Conservation (phyloP, 2,113 vertebrate genomes). For the Abramis brama region DNA sequence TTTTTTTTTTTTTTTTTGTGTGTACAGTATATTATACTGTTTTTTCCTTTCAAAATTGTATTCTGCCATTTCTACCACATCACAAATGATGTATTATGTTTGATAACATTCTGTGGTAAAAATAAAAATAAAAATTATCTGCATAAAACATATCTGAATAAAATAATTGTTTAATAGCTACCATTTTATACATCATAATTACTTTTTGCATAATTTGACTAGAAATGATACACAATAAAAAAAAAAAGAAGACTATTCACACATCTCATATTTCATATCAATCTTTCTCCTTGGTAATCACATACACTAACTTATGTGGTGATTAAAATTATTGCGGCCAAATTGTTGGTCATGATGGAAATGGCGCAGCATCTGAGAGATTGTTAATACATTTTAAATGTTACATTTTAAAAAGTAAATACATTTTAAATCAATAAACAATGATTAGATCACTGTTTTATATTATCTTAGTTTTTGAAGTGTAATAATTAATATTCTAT, state of each 20-base stretch:
- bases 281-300: not conserved
- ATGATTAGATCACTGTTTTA: not conserved
- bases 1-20: too few relatives aligned
- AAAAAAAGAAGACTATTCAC: not conserved
- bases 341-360: not conserved
- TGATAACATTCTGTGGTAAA: too few relatives aligned
- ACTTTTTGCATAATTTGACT: not conserved
- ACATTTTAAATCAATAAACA: too few relatives aligned
- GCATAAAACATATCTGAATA: too few relatives aligned
- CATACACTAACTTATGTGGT: not conserved
- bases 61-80: too few relatives aligned
- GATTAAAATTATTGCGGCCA: not conserved
- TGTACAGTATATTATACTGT: too few relatives aligned
- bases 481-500: not conserved
- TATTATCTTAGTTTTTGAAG: not conserved
- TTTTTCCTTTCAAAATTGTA: too few relatives aligned
- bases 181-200: not conserved
- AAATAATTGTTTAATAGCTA: not conserved
- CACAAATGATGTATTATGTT: too few relatives aligned
- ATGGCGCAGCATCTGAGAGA: not conserved
- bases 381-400: too few relatives aligned
- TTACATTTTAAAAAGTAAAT: too few relatives aligned
- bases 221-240: not conserved
- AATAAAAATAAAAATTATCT: too few relatives aligned
- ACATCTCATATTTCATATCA: not conserved